phyloP scores from a whole-genome alignment of 2,113 vertebrate species.

The Brachypteracias leptosomus region DNA sequence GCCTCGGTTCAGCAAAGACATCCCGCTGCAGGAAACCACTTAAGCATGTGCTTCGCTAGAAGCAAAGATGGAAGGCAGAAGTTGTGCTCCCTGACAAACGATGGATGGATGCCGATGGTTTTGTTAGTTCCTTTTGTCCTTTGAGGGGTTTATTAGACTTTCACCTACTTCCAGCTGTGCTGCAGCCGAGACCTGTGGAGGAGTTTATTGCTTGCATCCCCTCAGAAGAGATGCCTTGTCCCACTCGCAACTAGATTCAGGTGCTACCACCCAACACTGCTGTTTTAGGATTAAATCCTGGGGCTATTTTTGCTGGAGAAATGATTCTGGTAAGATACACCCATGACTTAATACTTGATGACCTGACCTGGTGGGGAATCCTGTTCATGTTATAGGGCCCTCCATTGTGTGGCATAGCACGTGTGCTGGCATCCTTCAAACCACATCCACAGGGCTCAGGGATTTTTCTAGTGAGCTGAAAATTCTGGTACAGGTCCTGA shows the following conservation, averaged over 20 bases:
- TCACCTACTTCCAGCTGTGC: background rate
- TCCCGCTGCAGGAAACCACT: slow-evolving; percentile 8
- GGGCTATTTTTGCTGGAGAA: background rate
- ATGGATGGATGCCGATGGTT: background rate
- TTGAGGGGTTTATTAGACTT: background rate
- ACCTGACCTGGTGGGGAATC: background rate
- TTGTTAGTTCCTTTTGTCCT: background rate
- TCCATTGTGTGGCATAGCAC: accelerated
- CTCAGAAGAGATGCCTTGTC: background rate
- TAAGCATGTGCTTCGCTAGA: background rate
- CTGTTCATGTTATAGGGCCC: accelerated
- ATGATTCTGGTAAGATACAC: background rate
- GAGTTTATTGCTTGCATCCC: background rate
- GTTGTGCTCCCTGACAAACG: background rate
- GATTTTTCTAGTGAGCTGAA: background rate
- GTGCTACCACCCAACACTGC: background rate
- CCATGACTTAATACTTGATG: background rate
- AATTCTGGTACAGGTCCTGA: background rate
- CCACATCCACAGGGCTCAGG: background rate
- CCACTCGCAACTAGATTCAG: accelerated
- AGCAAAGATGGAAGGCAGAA: background rate
- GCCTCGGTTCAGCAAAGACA: background rate
- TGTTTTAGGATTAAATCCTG: background rate
- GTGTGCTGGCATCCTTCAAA: background rate
- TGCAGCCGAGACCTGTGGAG: background rate